Percentiles rank a stretch among this genome's conserved stretches.
Conservation (phyloP, 2,888 invertebrate species). For the Lumbricus terrestris region DNA sequence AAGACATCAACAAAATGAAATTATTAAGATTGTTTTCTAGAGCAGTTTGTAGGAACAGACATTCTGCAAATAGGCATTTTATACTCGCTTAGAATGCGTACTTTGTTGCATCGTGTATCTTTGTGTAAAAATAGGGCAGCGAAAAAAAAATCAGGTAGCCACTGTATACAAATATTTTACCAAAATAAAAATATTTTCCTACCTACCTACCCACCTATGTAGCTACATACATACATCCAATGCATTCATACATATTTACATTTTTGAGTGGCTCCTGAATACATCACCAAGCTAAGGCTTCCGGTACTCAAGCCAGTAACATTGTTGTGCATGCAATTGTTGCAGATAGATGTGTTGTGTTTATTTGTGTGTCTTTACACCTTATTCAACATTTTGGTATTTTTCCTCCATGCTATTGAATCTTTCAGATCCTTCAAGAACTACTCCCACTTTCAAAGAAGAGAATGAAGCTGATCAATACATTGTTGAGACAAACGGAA, state of each 20-base stretch:
- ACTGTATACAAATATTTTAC: no score
- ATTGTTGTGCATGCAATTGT: background rate
- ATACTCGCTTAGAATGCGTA: no score
- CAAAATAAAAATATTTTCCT: no score
- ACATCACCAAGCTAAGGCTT: background rate
- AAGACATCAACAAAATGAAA: no score
- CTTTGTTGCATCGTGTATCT: no score
- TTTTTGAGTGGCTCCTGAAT: background rate
- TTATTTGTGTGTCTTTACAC: background rate
- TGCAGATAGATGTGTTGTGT: background rate
- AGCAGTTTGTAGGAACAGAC: no score
- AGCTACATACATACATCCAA: background rate
- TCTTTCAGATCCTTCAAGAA: conserved; percentile 50
- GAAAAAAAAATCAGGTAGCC: no score
- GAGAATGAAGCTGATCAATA: conserved; percentile 51
- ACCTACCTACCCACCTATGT: no score
- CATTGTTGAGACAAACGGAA: conserved; percentile 52
- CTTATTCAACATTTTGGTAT: background rate
- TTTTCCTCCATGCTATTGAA: background rate
- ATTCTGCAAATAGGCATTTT: no score
- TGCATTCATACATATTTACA: background rate
- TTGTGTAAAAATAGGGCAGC: no score
- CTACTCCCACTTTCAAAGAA: conserved; percentile 54
- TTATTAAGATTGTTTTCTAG: no score
- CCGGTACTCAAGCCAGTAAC: background rate